Evolutionary conservation across 2,797 vertebrate genomes (phyloP).

Genomic region (Microctenopoma stevenorrisi): DNA sequence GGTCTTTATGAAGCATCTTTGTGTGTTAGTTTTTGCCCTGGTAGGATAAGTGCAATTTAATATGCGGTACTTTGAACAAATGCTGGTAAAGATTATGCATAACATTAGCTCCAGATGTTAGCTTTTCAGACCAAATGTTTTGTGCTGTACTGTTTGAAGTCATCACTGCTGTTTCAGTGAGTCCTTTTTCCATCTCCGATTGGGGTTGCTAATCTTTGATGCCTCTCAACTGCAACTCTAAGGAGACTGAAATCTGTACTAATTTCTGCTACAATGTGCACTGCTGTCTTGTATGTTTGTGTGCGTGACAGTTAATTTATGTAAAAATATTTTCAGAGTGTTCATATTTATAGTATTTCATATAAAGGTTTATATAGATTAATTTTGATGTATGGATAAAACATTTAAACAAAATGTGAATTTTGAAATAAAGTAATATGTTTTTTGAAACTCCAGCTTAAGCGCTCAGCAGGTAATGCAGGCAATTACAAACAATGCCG

Average conservation of each 20-base stretch:
- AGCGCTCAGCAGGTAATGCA: slow-evolving; percentile 11
- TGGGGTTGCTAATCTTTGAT: neutral
- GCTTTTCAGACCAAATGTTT: neutral
- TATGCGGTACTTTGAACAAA: slow-evolving; percentile 13
- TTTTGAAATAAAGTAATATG: slow-evolving; percentile 37
- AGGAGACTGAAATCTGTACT: neutral
- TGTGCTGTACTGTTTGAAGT: slow-evolving; percentile 7
- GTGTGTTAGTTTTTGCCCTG: slow-evolving; percentile 8
- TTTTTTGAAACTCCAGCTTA: slow-evolving; percentile 34
- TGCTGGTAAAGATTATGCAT: neutral
- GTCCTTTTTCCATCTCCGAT: neutral
- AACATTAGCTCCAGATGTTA: slow-evolving; percentile 3
- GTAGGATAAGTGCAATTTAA: slow-evolving; percentile 26
- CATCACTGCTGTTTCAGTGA: slow-evolving; percentile 7
- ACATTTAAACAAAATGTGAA: slow-evolving; percentile 23
- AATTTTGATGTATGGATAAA: slow-evolving; percentile 18
- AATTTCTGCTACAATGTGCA: slow-evolving; percentile 8
- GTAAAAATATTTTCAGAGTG: slow-evolving; percentile 3
- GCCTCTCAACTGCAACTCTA: neutral
- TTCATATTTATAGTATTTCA: slow-evolving; percentile 18
- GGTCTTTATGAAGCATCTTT: neutral
- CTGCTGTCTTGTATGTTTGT: slow-evolving; percentile 7
- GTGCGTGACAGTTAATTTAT: neutral
- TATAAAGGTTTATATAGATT: slow-evolving; percentile 3
- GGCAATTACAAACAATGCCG: neutral